These are phyloP conservation scores for Nycticebus coucang DNA, from an alignment of 2,113 vertebrate genomes.

Conservation along the genomic window DNA sequence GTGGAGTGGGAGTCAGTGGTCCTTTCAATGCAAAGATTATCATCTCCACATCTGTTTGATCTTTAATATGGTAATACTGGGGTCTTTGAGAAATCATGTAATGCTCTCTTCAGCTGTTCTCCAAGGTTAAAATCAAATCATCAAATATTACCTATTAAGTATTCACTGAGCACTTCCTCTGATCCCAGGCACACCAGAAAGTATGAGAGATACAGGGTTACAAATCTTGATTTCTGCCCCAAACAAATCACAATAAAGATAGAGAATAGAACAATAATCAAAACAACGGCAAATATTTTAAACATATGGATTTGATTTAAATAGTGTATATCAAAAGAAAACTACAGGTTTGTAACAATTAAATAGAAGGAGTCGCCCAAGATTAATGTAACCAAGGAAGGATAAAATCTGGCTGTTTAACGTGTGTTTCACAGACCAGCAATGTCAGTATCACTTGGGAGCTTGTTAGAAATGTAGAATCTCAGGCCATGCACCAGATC, in stretches of 20 bases:
- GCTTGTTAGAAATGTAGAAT: neutral
- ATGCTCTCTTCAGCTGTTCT: neutral
- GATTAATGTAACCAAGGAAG: neutral
- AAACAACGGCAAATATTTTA: neutral
- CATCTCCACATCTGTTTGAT: neutral
- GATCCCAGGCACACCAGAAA: neutral
- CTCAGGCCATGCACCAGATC: neutral
- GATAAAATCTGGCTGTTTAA: neutral
- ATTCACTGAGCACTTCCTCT: neutral
- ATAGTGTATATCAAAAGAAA: neutral
- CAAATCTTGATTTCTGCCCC: neutral
- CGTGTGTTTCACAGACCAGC: neutral
- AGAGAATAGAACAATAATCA: neutral
- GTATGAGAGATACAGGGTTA: neutral
- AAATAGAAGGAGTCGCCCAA: neutral
- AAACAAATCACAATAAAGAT: neutral
- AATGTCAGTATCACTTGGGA: neutral
- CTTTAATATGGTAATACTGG: neutral
- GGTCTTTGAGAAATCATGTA: neutral
- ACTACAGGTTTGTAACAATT: neutral
- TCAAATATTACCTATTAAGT: neutral
- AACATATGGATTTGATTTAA: neutral
- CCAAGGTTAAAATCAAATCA: constrained; percentile 2
- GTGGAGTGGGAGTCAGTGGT: neutral
- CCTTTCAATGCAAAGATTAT: neutral